These are phyloP conservation scores for Acropternis orthonyx DNA, from an alignment of 2,797 vertebrate species.

Conservation along the genomic window DNA sequence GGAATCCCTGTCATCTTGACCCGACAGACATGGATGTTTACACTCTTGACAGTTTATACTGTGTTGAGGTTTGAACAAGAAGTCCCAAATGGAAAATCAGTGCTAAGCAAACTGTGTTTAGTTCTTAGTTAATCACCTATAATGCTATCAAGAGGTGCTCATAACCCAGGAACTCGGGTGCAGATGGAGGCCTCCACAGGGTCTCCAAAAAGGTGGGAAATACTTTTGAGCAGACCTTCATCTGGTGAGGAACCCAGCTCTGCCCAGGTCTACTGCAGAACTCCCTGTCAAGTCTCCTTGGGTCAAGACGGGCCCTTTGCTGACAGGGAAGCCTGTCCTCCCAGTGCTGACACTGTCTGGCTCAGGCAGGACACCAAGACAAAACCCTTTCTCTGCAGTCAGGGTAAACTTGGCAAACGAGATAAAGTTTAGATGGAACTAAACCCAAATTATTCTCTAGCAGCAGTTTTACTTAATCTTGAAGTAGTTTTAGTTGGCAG, in stretches of 20 bases:
- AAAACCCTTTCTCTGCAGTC: not conserved
- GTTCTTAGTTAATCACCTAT: not conserved
- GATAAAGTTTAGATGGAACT: not conserved
- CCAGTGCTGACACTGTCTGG: rapidly evolving
- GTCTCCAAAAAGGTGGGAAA: not conserved
- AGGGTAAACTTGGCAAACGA: not conserved
- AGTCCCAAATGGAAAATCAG: not conserved
- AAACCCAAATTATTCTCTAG: not conserved
- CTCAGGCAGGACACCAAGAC: not conserved
- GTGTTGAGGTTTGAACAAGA: not conserved
- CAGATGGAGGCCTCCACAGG: not conserved
- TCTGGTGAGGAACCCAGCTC: not conserved
- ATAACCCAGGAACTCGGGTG: rapidly evolving
- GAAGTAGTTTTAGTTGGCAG: not conserved
- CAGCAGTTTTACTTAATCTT: not conserved
- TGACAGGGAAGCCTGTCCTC: not conserved
- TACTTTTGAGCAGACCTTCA: not conserved
- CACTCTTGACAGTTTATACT: not conserved
- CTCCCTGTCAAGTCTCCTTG: not conserved
- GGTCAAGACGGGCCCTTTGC: rapidly evolving
- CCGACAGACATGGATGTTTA: rapidly evolving
- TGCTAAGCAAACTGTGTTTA: not conserved
- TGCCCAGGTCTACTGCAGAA: not conserved
- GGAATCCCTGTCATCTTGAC: not conserved
- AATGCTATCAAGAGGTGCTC: not conserved